A percentile compares a stretch with the other conserved stretches of the same genome.
These are phyloP conservation scores for Drosophila suzukii DNA, from an alignment of 1,140 invertebrate species.

Conservation along the genomic window DNA sequence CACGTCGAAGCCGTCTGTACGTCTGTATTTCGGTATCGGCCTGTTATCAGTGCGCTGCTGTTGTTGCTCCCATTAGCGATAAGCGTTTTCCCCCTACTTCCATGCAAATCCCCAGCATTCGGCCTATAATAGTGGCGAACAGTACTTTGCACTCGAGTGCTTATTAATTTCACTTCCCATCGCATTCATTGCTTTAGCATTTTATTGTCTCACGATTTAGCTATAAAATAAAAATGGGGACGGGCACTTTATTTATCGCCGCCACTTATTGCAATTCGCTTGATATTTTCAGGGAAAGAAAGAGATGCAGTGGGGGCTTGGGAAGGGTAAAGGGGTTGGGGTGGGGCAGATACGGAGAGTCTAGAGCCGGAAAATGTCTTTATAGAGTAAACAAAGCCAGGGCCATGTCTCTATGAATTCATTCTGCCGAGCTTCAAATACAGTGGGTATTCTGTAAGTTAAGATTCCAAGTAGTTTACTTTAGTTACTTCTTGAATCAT, in stretches of 20 bases:
- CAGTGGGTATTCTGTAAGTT: neutral
- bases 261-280: constrained; percentile 31
- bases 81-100: constrained; percentile 20
- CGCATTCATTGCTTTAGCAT: constrained; percentile 37
- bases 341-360: neutral
- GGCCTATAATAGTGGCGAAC: constrained; percentile 52
- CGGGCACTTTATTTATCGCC: constrained; percentile 38
- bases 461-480: too few relatives aligned
- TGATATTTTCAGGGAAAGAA: neutral
- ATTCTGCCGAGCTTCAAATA: constrained; percentile 22
- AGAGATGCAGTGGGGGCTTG: neutral
- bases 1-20: constrained; percentile 14
- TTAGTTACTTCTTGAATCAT: too few relatives aligned
- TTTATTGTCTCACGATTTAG: constrained; percentile 49
- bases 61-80: constrained; percentile 33
- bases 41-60: constrained; percentile 53
- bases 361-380: constrained; percentile 30
- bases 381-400: constrained; percentile 31
- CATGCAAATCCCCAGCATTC: constrained; percentile 53
- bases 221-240: constrained; percentile 41
- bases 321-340: neutral
- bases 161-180: constrained; percentile 35
- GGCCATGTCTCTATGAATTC: constrained; percentile 26
- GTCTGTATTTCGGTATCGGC: constrained; percentile 15
- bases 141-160: constrained; percentile 56